Evolutionary conservation across 2,888 invertebrate species (phyloP).

Genomic region (Tenodera sinensis): DNA sequence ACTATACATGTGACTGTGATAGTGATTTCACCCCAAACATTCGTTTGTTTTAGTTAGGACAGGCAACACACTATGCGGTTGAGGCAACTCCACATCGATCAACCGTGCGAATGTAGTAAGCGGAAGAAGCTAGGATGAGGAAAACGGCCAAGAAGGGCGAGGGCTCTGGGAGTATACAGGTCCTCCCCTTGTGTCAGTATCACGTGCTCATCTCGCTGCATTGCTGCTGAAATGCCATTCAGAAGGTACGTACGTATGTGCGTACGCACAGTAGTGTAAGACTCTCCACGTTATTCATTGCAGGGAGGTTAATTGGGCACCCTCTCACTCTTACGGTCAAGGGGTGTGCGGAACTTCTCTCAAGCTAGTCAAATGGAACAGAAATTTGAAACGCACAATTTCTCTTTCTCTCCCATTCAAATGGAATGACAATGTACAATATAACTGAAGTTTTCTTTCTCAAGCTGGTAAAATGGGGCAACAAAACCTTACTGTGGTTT

Average conservation of each 20-base stretch:
- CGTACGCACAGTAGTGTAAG: not conserved
- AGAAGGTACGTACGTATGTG: not conserved
- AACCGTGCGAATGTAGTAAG: not conserved
- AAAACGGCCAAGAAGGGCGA: not conserved
- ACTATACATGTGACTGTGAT: not conserved
- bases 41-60: too few relatives aligned
- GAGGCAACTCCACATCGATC: not conserved
- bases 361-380: too few relatives aligned
- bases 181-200: not conserved
- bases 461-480: too few relatives aligned
- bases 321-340: not conserved
- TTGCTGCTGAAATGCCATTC: not conserved
- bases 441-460: too few relatives aligned
- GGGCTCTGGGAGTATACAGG: not conserved
- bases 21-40: not conserved
- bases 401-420: too few relatives aligned
- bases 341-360: not conserved
- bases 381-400: too few relatives aligned
- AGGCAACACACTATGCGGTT: not conserved
- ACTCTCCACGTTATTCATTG: not conserved
- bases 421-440: too few relatives aligned
- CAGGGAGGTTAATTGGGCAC: not conserved
- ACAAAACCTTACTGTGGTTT: too few relatives aligned
- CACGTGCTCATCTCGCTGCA: not conserved
- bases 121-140: not conserved